These are phyloP conservation scores for Thecophora atra DNA, from an alignment of 2,888 invertebrate species.

Conservation along the genomic window DNA sequence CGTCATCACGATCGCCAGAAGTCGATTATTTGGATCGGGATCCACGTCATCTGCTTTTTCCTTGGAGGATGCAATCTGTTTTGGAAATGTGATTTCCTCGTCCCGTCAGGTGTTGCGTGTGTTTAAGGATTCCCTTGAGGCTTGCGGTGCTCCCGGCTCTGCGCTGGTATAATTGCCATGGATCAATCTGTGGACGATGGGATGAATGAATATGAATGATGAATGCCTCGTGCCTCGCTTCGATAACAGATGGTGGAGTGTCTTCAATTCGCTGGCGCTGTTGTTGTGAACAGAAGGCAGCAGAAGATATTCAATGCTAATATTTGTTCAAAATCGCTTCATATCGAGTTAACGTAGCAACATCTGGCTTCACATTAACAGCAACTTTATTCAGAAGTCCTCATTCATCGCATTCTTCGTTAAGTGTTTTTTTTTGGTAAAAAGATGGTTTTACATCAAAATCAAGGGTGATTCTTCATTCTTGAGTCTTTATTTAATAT, in stretches of 20 bases:
- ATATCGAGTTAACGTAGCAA: neutral
- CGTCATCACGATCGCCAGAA: conserved; percentile 17
- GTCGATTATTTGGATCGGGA: conserved; percentile 24
- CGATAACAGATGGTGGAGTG: conserved; percentile 23
- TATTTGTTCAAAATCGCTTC: neutral
- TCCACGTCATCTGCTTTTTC: conserved; percentile 42
- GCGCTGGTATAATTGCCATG: neutral
- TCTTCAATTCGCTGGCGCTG: neutral
- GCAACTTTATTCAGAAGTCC: neutral
- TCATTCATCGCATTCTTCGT: too few relatives aligned
- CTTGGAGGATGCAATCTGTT: conserved; percentile 31
- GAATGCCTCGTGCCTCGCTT: conserved; percentile 18
- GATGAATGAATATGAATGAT: neutral
- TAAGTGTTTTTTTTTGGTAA: too few relatives aligned
- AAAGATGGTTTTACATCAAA: too few relatives aligned
- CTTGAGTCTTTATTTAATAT: too few relatives aligned
- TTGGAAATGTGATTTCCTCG: neutral
- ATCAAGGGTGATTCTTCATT: too few relatives aligned
- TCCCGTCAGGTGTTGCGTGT: conserved; percentile 41
- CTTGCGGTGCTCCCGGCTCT: neutral
- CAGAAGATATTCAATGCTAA: neutral
- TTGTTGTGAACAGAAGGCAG: neutral
- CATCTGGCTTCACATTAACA: neutral
- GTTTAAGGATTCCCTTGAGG: neutral
- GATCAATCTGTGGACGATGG: neutral